Evolutionary conservation across 2,888 invertebrate species (phyloP).

Genomic region (Oscheius sp.): DNA sequence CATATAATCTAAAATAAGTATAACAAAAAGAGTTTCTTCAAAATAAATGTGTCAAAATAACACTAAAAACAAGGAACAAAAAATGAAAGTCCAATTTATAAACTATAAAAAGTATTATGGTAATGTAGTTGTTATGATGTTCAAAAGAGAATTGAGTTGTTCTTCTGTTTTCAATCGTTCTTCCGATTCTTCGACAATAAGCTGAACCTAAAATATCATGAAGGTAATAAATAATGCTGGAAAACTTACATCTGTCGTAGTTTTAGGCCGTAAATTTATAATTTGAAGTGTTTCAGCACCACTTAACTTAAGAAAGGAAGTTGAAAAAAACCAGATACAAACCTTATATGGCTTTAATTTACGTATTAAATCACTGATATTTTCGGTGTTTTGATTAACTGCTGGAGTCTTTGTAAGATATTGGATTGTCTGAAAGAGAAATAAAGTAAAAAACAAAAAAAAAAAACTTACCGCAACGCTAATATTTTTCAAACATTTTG

Average conservation of each 20-base stretch:
- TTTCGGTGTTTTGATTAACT: slow-evolving; percentile 1
- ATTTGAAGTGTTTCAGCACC: slow-evolving; percentile 52
- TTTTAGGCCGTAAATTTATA: slow-evolving; percentile 46
- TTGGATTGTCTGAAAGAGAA: not conserved
- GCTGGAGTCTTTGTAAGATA: slow-evolving; percentile 14
- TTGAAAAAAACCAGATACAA: not conserved
- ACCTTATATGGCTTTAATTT: slow-evolving; percentile 9
- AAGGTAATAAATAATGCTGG: not conserved
- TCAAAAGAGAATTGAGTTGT: slow-evolving; percentile 36
- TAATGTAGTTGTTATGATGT: not conserved
- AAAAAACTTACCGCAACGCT: not conserved
- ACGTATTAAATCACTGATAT: not conserved
- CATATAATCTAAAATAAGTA: no score
- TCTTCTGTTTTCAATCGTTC: slow-evolving; percentile 48
- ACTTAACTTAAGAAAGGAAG: slow-evolving; percentile 37
- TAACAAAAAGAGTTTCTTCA: no score
- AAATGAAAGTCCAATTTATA: no score
- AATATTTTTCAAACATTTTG: not conserved
- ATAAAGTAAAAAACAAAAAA: not conserved
- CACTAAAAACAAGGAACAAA: no score
- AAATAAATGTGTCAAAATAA: no score
- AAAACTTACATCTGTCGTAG: slow-evolving; percentile 35
- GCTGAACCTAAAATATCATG: slow-evolving; percentile 38
- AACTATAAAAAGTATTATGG: no score
- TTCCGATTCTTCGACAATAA: slow-evolving; percentile 56